Evolutionary conservation across 2,888 invertebrate genomes (phyloP), one percentile per base, ranked within the genome.

Genomic region (Epiblema foenella): DNA sequence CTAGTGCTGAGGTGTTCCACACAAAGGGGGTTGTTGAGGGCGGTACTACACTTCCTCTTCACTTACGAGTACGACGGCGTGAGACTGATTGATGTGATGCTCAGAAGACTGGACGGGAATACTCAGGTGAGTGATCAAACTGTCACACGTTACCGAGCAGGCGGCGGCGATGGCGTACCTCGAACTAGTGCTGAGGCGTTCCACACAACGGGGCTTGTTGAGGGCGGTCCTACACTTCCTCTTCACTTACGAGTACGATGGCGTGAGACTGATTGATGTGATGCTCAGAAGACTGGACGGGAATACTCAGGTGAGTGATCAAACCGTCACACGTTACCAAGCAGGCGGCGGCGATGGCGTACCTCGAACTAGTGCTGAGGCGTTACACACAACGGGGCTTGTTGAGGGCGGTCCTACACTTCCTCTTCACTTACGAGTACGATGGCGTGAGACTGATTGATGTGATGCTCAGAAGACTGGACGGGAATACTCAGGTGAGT

Each of bases 141-240:
- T 33, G 33, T 57, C 29, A 33, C 2, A 3, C 8, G 33, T 7
- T 33, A 96, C 96, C 77, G 98, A 99, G 88, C 96, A 98, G 85
- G 96, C 98, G 72, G 97, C 98, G 62, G 98, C 98, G 11, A 98
- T 97, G 83, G 97, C 98, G 9, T 99, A 99, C 90, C 95, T 99
- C 75, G 98, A 99, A 89, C 93, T 99, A 77, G 96, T 98, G 79
- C 89, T 99, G 75, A 95, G 99, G 60, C 97, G 97, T 64, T 96
- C 98, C 15, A 97, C 97, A 0, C 96, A 97, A 78, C 96, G 97
- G 0, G 97, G 97, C 0, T 93, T 99, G 66, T 91, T 99, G 77
- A 94, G 96, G 77, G 95, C 97, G 0, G 95, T 98, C 80, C 94
- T 99, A 33, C 96, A 96, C 85, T 98, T 99, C 93, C 94, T 99